Conservation (phyloP, 2,888 invertebrate species). For the Hybos culiciformis region DNA sequence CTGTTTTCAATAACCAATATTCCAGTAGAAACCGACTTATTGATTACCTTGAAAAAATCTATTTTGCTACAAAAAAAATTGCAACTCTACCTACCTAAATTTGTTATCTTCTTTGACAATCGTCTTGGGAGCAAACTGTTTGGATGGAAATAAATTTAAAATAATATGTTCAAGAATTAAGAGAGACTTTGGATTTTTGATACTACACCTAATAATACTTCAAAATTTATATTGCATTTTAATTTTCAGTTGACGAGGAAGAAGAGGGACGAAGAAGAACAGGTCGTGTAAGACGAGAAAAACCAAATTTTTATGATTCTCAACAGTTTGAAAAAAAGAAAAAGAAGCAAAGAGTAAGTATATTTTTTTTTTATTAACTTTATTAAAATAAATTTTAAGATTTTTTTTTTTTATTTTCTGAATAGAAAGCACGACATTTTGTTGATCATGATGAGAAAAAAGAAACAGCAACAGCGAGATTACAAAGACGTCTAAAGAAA, state of each 20-base stretch:
- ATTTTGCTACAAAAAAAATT: too few species aligned
- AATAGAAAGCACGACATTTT: conserved; percentile 1
- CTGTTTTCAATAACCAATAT: too few species aligned
- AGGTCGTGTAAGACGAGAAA: conserved; percentile 57
- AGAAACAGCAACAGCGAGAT: conserved; percentile 27
- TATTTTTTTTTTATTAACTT: not conserved
- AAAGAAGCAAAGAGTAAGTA: conserved; percentile 37
- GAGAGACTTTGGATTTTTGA: too few species aligned
- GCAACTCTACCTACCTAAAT: too few species aligned
- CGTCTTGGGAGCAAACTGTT: too few species aligned
- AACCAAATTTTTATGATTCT: conserved; percentile 72
- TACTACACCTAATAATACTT: too few species aligned
- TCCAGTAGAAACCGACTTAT: too few species aligned
- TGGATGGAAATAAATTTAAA: too few species aligned
- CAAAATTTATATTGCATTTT: too few species aligned
- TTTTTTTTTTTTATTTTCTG: not conserved
- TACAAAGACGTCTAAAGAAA: conserved; percentile 26
- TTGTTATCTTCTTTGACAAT: too few species aligned
- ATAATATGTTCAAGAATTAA: too few species aligned
- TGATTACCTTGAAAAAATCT: too few species aligned
- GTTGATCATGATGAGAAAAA: conserved; percentile 32
- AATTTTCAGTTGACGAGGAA: conserved; percentile 10
- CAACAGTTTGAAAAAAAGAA: conserved; percentile 67
- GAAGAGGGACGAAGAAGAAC: conserved; percentile 45
- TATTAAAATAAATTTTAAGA: not conserved